Evolutionary conservation across 2,113 vertebrate species (phyloP), one percentile per base, ranked within the genome.

Genomic region (Zeus faber): DNA sequence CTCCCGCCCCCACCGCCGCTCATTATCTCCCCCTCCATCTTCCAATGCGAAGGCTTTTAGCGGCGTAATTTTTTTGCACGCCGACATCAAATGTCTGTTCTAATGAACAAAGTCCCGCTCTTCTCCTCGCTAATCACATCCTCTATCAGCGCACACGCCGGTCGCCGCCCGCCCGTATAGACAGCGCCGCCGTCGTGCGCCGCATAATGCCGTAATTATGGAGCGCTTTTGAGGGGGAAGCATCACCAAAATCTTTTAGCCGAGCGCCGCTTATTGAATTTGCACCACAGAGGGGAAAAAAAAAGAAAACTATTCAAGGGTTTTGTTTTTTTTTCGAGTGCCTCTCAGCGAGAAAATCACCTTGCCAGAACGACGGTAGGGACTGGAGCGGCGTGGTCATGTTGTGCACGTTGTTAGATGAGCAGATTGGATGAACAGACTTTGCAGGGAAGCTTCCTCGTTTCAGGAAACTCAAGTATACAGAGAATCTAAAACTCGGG

Each of bases 151-250:
- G 63, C 49, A 71, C 51, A 50, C n/a, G n/a, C n/a, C n/a, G n/a
- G n/a, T n/a, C n/a, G n/a, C 66, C 45, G 5, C 49, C 40, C 2
- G 45, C 46, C 27, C 62, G 44, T 66, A 54, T 74, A 70, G 68
- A 70, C 70, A 71, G 49, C 61, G 59, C 59, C n/a, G 58, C 50
- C 55, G 65, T 72, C 74, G 75, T 67, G 40, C 35, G 58, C 47
- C 48, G 70, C 72, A 76, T 77, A 70, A 81, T 70, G 56, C 31
- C 43, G 23, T 79, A 76, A 82, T 85, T 79, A 76, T 68, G 4
- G 40, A 61, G 58, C 29, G 50, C 50, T 52, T 67, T 67, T 62
- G 67, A 50, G 49, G 73, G n/a, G 37, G 72, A 73, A 61, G 48
- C 49, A 37, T 59, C 55, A 67, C 29, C 29, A 47, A 69, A 41